Conservation (phyloP, 2,113 vertebrate species). For the Pomatostomus ruficeps region DNA sequence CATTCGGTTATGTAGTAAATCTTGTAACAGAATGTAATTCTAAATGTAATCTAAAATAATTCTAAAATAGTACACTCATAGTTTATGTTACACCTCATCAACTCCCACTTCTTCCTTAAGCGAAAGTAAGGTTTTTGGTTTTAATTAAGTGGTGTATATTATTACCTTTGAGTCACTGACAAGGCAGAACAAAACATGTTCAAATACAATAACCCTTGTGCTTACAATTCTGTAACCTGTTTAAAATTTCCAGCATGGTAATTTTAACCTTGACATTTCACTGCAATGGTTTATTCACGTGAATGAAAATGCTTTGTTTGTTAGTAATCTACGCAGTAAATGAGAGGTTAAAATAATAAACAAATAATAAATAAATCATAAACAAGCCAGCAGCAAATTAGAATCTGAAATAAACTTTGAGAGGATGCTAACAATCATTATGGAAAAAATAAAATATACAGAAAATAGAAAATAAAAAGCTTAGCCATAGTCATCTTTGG, state of each 20-base stretch:
- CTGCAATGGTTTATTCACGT: not conserved
- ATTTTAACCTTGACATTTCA: slow-evolving; percentile 1
- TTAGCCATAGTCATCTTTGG: slow-evolving; percentile 26
- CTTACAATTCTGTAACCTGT: not conserved
- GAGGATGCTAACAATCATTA: slow-evolving; percentile 20
- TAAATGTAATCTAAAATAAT: not conserved
- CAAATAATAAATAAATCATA: too few species aligned
- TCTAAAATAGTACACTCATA: not conserved
- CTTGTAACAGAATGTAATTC: not conserved
- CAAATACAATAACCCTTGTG: not conserved
- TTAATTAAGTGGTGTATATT: not conserved
- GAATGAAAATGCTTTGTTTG: slow-evolving; percentile 53
- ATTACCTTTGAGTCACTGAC: not conserved
- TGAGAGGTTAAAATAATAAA: slow-evolving; percentile 57
- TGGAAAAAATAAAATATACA: slow-evolving; percentile 42
- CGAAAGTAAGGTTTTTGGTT: not conserved
- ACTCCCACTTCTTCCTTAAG: not conserved
- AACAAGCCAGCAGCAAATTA: slow-evolving; percentile 55
- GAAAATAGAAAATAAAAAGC: slow-evolving; percentile 49
- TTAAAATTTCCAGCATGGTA: not conserved
- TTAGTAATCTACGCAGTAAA: slow-evolving; percentile 59
- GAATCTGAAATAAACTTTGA: slow-evolving; percentile 45
- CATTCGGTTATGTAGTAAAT: not conserved
- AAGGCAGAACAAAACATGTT: not conserved
- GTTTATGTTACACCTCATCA: not conserved